Percentiles rank a stretch among this genome's conserved stretches.
Conservation (phyloP, 2,113 vertebrate species). For the Lepus americanus region DNA sequence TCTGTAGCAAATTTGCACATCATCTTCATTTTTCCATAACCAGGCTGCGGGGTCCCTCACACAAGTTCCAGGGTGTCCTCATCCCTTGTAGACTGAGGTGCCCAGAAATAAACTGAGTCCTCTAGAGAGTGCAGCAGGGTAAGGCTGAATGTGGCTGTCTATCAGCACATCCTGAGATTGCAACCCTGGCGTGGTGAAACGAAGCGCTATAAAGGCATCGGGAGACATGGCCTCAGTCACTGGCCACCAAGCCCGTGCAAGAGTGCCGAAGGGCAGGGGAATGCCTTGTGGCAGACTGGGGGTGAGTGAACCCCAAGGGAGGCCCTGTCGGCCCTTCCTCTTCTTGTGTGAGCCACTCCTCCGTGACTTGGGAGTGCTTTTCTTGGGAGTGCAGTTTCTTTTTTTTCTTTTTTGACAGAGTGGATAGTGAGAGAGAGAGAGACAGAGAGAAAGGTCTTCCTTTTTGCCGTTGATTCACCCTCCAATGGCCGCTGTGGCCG, state of each 20-base stretch:
- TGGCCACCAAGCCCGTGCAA: neutral
- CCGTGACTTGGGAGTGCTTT: neutral
- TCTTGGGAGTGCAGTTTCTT: neutral
- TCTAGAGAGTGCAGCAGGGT: neutral
- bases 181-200: neutral
- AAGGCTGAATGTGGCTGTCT: neutral
- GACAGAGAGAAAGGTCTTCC: too few relatives aligned
- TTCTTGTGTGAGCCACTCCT: neutral
- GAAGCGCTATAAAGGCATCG: neutral
- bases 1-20: neutral
- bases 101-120: conserved; percentile 5
- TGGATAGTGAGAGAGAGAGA: too few relatives aligned
- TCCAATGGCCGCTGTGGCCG: too few relatives aligned
- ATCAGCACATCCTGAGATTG: neutral
- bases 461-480: too few relatives aligned
- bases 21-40: neutral
- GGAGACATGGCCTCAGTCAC: conserved; percentile 27
- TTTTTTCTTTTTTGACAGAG: neutral
- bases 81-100: neutral
- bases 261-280: neutral
- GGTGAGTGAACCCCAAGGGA: too few relatives aligned
- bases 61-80: neutral
- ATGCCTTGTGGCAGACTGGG: too few relatives aligned
- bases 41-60: neutral
- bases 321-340: neutral